Percentiles rank a stretch among this genome's conserved stretches.
Evolutionary conservation across 2,888 invertebrate species (phyloP).

Genomic region (Cephus sareptanus): DNA sequence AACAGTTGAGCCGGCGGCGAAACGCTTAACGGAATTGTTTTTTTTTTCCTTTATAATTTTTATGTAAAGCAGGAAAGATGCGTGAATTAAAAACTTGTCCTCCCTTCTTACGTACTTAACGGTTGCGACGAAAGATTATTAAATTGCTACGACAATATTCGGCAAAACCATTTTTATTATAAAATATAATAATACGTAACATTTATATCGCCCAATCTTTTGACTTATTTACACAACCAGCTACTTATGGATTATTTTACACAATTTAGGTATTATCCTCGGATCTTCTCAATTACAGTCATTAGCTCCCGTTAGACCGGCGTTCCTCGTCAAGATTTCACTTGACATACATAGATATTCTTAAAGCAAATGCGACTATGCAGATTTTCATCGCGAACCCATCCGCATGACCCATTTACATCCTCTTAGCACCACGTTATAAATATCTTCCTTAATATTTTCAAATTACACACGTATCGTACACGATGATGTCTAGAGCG

Average conservation of each 20-base stretch:
- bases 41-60: not conserved
- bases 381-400: not conserved
- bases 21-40: not conserved
- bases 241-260: not conserved
- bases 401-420: not conserved
- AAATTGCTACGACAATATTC: not conserved
- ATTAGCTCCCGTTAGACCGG: not conserved
- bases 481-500: not conserved
- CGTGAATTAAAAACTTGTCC: not conserved
- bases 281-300: not conserved
- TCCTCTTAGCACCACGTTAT: not conserved
- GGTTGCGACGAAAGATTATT: not conserved
- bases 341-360: not conserved
- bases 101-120: not conserved
- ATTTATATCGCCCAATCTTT: slow-evolving; percentile 38
- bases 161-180: slow-evolving; percentile 45
- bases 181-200: slow-evolving; percentile 56
- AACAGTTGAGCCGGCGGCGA: not conserved
- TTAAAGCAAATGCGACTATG: not conserved
- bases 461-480: not conserved
- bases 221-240: not conserved
- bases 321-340: not conserved
- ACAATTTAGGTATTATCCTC: not conserved
- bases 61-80: not conserved
- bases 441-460: not conserved